Percentiles rank a stretch among this genome's conserved stretches.
phyloP scores from a whole-genome alignment of 2,888 invertebrate genomes.

The Pollenia griseotomentosa region DNA sequence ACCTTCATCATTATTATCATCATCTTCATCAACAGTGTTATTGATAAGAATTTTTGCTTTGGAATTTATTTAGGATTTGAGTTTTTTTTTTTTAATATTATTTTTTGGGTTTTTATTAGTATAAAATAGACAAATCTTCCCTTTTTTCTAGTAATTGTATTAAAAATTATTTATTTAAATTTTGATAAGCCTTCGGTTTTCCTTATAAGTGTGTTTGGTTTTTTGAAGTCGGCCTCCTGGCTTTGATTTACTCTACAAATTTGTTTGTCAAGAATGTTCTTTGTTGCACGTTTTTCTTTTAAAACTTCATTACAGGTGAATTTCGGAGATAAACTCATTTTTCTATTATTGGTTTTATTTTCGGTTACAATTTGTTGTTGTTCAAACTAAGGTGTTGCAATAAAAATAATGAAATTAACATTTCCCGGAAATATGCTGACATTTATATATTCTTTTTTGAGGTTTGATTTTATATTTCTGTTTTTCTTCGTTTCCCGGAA shows the following conservation, averaged over 20 bases:
- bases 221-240: constrained; percentile 24
- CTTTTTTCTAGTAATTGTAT: constrained; percentile 1
- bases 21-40: not conserved
- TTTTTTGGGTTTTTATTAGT: constrained; percentile 34
- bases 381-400: constrained; percentile 38
- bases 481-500: constrained; percentile 39
- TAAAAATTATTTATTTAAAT: constrained; percentile 60
- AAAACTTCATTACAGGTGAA: constrained; percentile 20
- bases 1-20: not conserved
- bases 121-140: constrained; percentile 12
- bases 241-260: constrained; percentile 42
- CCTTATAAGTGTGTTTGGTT: not conserved
- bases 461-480: constrained; percentile 16
- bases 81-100: not conserved
- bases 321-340: constrained; percentile 41
- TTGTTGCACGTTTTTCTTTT: not conserved
- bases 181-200: constrained; percentile 54
- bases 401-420: constrained; percentile 35
- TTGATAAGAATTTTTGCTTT: constrained; percentile 36
- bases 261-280: constrained; percentile 20
- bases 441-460: not conserved
- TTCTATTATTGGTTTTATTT: constrained; percentile 4
- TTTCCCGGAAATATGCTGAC: constrained; percentile 62
- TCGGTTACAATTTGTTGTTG: not conserved
- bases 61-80: constrained; percentile 59